Evolutionary conservation across 2,888 invertebrate genomes (phyloP).

Genomic region (Brachyopa scutellaris): DNA sequence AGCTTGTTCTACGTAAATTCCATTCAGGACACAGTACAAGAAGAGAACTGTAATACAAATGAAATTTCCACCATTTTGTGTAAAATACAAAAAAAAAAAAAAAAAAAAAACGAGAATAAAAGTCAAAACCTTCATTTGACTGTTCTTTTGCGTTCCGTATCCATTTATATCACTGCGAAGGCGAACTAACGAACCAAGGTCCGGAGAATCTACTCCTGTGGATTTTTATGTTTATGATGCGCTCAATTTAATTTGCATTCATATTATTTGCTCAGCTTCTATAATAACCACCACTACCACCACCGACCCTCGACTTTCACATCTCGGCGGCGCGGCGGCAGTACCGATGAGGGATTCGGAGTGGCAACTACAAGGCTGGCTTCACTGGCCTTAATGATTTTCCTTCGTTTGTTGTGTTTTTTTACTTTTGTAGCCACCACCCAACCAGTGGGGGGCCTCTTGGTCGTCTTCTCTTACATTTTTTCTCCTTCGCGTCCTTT

Average conservation of each 20-base stretch:
- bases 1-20: background rate
- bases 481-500: constrained; percentile 52
- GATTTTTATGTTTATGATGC: constrained; percentile 73
- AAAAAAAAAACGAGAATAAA: background rate
- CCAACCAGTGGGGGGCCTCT: constrained; percentile 7
- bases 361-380: constrained; percentile 49
- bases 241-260: constrained; percentile 73
- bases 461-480: constrained; percentile 32
- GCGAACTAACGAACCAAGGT: constrained; percentile 71
- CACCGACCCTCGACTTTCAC: background rate
- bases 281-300: constrained; percentile 46
- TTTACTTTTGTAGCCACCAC: background rate
- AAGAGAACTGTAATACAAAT: constrained; percentile 36
- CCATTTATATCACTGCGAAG: constrained; percentile 67
- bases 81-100: constrained; percentile 14
- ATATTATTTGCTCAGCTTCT: constrained; percentile 71
- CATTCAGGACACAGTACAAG: constrained; percentile 11
- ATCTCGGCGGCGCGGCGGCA: background rate
- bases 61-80: constrained; percentile 56
- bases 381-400: constrained; percentile 68
- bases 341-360: constrained; percentile 33
- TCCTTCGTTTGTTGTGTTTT: constrained; percentile 18
- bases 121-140: constrained; percentile 35
- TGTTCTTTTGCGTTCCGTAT: constrained; percentile 50
- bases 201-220: constrained; percentile 72